These are phyloP conservation scores for Geopemphigus sp. DNA, from an alignment of 1,140 invertebrate genomes.

Conservation along the genomic window DNA sequence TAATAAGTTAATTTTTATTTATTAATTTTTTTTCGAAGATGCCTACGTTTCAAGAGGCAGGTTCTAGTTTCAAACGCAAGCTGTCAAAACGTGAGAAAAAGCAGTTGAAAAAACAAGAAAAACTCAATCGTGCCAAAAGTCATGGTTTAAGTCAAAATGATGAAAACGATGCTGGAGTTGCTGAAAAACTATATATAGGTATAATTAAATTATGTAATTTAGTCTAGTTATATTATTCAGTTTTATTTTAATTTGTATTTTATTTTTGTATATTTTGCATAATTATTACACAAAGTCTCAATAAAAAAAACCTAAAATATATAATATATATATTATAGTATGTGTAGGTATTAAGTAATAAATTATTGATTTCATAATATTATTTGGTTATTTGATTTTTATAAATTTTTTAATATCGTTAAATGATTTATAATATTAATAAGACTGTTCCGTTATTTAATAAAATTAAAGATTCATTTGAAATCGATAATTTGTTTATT, in stretches of 20 bases:
- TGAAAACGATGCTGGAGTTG: constrained; percentile 70
- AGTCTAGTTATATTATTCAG: too few relatives aligned
- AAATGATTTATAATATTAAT: background rate
- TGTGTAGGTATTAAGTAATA: too few relatives aligned
- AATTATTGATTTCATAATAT: background rate
- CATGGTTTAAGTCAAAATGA: constrained; percentile 58
- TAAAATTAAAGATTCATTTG: too few relatives aligned
- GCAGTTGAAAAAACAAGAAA: constrained; percentile 95
- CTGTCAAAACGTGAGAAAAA: constrained; percentile 98
- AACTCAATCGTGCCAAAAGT: constrained; percentile 78
- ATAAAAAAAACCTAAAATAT: too few relatives aligned
- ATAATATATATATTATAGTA: too few relatives aligned
- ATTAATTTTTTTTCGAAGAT: constrained; percentile 56
- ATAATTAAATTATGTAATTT: too few relatives aligned
- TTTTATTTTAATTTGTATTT: too few relatives aligned
- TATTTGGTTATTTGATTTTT: background rate
- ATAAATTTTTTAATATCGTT: background rate
- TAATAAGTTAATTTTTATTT: constrained; percentile 1
- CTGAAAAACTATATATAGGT: constrained; percentile 90
- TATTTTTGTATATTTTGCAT: too few relatives aligned
- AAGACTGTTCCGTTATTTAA: too few relatives aligned
- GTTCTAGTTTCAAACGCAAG: constrained; percentile 78
- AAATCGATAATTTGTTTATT: too few relatives aligned
- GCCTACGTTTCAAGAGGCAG: constrained; percentile 62
- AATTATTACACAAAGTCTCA: too few relatives aligned